phyloP scores from a whole-genome alignment of 2,888 invertebrate genomes.

The Linnaemya tessellans region DNA sequence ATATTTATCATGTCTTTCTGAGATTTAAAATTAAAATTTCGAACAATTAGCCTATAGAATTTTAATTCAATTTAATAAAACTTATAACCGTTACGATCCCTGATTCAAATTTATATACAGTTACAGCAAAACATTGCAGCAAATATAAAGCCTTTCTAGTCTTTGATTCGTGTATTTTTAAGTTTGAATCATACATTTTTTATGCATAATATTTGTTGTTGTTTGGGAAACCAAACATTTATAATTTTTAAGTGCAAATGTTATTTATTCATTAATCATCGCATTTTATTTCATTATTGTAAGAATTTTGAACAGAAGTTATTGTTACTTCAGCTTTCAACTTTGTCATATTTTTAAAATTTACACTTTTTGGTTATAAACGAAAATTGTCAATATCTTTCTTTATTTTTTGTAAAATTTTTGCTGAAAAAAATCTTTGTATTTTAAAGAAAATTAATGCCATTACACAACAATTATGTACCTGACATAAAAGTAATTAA shows the following conservation, averaged over 20 bases:
- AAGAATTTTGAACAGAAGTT: neutral
- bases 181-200: neutral
- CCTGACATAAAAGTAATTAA: slow-evolving; percentile 18
- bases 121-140: too few species aligned
- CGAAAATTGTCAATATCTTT: neutral
- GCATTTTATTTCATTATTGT: slow-evolving; percentile 26
- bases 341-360: too few species aligned
- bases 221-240: slow-evolving; percentile 24
- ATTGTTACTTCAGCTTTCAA: neutral
- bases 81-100: too few species aligned
- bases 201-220: slow-evolving; percentile 3
- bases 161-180: neutral
- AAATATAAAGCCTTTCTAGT: neutral
- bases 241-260: neutral
- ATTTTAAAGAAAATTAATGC: neutral
- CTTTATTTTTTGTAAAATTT: neutral
- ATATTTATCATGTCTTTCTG: too few species aligned
- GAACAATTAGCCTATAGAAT: too few species aligned
- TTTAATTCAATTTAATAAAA: too few species aligned
- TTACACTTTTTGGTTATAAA: too few species aligned
- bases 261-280: neutral
- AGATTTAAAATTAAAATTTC: too few species aligned
- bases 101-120: too few species aligned
- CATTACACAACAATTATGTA: slow-evolving; percentile 31
- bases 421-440: neutral